These are phyloP conservation scores for Cephonodes hylas DNA, from an alignment of 2,888 invertebrate species.

Conservation along the genomic window DNA sequence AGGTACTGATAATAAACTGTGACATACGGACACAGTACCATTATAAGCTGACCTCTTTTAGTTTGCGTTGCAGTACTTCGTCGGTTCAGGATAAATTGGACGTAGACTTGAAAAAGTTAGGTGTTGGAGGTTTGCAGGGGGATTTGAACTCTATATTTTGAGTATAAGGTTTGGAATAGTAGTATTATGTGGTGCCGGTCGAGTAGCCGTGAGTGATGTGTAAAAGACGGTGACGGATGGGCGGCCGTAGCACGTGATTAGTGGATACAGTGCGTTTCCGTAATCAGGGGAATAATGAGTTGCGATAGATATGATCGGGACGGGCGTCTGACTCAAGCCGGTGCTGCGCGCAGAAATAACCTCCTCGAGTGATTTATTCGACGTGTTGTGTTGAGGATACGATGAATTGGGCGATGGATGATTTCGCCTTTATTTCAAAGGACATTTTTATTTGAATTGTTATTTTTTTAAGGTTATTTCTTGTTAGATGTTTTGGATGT, in stretches of 20 bases:
- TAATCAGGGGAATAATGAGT: constrained; percentile 68
- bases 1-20: constrained; percentile 74
- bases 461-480: too few species aligned
- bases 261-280: constrained; percentile 60
- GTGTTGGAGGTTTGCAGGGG: constrained; percentile 19
- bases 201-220: constrained; percentile 62
- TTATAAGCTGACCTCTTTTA: constrained; percentile 33
- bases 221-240: constrained; percentile 61
- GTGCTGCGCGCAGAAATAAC: too few species aligned
- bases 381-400: too few species aligned
- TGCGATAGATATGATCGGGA: constrained; percentile 37
- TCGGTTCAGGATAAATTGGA: constrained; percentile 46
- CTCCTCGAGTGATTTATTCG: too few species aligned
- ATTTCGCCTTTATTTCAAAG: too few species aligned
- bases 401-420: too few species aligned
- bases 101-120: constrained; percentile 42
- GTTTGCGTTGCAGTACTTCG: constrained; percentile 18
- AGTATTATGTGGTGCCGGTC: constrained; percentile 16
- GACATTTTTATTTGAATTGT: too few species aligned
- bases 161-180: constrained; percentile 23
- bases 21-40: constrained; percentile 66
- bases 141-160: constrained; percentile 37
- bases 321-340: too few species aligned
- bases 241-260: constrained; percentile 69
- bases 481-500: too few species aligned